phyloP scores from a whole-genome alignment of 2,113 vertebrate genomes.

The Motacilla alba region DNA sequence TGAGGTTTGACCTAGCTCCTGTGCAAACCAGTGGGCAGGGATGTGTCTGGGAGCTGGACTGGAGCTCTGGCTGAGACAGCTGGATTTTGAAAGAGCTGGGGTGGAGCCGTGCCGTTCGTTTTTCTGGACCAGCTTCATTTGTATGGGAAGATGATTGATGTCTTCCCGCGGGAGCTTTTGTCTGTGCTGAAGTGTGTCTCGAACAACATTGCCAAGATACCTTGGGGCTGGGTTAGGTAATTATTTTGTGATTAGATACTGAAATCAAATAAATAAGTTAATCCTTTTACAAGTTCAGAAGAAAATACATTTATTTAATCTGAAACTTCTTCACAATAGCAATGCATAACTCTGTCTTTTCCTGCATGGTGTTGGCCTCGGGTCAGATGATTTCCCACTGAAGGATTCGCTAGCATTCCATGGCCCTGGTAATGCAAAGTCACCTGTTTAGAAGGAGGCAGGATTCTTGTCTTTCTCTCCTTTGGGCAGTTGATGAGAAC shows the following conservation, averaged over 20 bases:
- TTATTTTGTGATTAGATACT: background rate
- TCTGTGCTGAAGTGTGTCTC: background rate
- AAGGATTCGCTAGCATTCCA: background rate
- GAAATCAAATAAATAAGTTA: conserved; percentile 16
- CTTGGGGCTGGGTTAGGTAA: conserved; percentile 1
- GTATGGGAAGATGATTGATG: background rate
- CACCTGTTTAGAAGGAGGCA: background rate
- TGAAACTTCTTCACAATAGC: background rate
- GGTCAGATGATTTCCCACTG: background rate
- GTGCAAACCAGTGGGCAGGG: background rate
- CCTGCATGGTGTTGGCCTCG: background rate
- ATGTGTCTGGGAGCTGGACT: background rate
- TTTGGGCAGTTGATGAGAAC: background rate
- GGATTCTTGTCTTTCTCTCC: background rate
- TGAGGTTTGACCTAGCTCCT: conserved; percentile 28
- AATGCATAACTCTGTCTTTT: background rate
- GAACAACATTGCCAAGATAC: background rate
- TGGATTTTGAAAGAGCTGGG: background rate
- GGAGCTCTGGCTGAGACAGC: background rate
- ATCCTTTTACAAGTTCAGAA: background rate
- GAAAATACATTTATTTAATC: background rate
- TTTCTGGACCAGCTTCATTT: background rate
- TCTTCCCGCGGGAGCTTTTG: background rate
- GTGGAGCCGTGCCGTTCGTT: conserved; percentile 7
- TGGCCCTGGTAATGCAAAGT: background rate